Evolutionary conservation across 2,113 vertebrate genomes (phyloP), one percentile per base, ranked within the genome.

Genomic region (Ornithorhynchus anatinus): DNA sequence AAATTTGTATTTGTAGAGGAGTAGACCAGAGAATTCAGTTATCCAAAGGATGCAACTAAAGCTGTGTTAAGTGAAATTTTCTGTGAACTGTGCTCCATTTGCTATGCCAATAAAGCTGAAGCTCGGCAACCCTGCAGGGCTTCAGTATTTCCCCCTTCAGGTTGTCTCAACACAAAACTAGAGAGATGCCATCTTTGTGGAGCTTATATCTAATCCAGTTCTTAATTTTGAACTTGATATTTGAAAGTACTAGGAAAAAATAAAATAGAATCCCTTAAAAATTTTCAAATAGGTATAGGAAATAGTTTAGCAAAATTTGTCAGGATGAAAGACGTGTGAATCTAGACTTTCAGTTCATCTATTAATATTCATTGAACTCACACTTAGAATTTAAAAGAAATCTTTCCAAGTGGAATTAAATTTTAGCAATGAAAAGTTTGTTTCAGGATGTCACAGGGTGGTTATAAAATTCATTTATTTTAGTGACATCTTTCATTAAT

Each of bases 401-500:
- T 47, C n/a, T n/a, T n/a, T n/a, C n/a, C n/a, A 35, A 59, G 52
- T 39, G 37, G 27, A 42, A 51, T 27, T 31, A 52, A 50, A 2
- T 61, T 84, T 68, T 47, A 51, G 19, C 13, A 52, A 16, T 48
- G 47, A 31, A 67, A 79, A 79, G 48, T 39, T 38, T 40, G 6
- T 2, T 57, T 70, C 36, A 7, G 5, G 22, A 10, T 1, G 25
- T 29, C 37, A 39, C 73, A 47, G 9, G 45, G 0, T 53, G 7
- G 40, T 23, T 82, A n/a, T 48, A 2, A 62, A 45, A 33, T 44
- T 68, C 60, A 51, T 52, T 65, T 29, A 8, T 54, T 58, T 68
- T 69, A 50, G 36, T 69, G 73, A 38, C 72, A n/a, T 77, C 43
- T 39, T n/a, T 82, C 25, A 60, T 62, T 33, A 48, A 61, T 73